These are phyloP conservation scores for Nephrotoma appendiculata DNA, from an alignment of 2,888 invertebrate species.

Conservation along the genomic window DNA sequence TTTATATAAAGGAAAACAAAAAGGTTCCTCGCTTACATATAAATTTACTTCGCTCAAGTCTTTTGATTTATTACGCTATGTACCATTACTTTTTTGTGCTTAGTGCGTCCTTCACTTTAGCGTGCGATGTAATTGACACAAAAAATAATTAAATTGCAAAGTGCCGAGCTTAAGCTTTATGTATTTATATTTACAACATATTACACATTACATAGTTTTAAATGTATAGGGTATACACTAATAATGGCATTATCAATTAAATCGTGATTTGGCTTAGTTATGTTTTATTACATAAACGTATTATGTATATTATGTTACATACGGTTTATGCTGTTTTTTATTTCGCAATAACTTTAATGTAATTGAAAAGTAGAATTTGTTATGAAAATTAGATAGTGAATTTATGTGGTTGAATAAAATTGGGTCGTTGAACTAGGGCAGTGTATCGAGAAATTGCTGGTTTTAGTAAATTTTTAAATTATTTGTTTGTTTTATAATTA, in stretches of 20 bases:
- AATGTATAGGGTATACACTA: background rate
- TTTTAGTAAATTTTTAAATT: too few species aligned
- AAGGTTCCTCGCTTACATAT: background rate
- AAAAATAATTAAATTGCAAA: background rate
- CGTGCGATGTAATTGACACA: background rate
- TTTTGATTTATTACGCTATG: background rate
- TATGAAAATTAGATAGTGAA: background rate
- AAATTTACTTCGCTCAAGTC: background rate
- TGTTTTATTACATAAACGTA: background rate
- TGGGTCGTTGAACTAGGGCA: background rate
- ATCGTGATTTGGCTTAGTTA: too few species aligned
- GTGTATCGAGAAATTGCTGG: too few species aligned
- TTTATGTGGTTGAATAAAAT: background rate
- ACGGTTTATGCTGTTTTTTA: background rate
- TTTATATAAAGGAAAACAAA: background rate
- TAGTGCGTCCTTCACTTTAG: background rate
- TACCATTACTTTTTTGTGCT: background rate
- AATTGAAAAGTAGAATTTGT: background rate
- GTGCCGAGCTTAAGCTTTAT: too few species aligned
- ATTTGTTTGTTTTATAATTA: too few species aligned
- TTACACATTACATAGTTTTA: background rate
- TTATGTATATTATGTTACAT: background rate
- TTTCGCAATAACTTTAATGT: background rate
- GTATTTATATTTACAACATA: too few species aligned
- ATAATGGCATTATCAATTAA: too few species aligned